Percentiles rank a stretch among this genome's conserved stretches.
Conservation (phyloP, 2,888 invertebrate species). For the Sinotaia quadrata region DNA sequence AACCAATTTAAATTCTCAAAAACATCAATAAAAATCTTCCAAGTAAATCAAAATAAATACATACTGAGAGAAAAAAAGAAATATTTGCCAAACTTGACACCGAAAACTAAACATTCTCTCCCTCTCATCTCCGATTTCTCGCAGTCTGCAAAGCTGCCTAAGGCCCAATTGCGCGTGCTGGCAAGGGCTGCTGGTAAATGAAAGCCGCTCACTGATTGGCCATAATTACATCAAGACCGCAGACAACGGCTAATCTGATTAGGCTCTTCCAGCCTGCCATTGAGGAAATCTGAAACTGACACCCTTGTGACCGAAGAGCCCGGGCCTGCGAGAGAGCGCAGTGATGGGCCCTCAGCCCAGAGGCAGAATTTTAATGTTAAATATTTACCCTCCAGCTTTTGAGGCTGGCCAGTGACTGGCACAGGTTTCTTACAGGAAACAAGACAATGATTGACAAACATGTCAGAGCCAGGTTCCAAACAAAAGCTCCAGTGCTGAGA, state of each 20-base stretch:
- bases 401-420: conserved; percentile 4
- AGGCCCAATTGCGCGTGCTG: conserved; percentile 21
- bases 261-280: neutral
- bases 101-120: too few relatives aligned
- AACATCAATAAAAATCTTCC: too few relatives aligned
- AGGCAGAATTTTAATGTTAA: conserved; percentile 18
- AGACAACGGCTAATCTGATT: conserved; percentile 25
- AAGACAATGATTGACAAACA: conserved; percentile 25
- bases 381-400: conserved; percentile 24
- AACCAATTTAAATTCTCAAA: too few relatives aligned
- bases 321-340: neutral
- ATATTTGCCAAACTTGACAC: too few relatives aligned
- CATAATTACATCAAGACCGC: conserved; percentile 31
- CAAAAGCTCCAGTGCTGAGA: neutral
- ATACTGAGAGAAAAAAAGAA: too few relatives aligned
- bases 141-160: conserved; percentile 2
- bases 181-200: conserved; percentile 17
- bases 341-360: neutral
- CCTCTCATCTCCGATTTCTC: neutral
- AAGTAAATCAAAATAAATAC: too few relatives aligned
- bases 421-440: neutral
- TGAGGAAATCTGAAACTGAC: conserved; percentile 19
- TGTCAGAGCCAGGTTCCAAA: neutral
- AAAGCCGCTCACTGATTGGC: conserved; percentile 25
- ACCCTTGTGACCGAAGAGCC: neutral